Evolutionary conservation across 2,113 vertebrate genomes (phyloP), one percentile per base, ranked within the genome.

Genomic region (Dasyornis broadbenti): DNA sequence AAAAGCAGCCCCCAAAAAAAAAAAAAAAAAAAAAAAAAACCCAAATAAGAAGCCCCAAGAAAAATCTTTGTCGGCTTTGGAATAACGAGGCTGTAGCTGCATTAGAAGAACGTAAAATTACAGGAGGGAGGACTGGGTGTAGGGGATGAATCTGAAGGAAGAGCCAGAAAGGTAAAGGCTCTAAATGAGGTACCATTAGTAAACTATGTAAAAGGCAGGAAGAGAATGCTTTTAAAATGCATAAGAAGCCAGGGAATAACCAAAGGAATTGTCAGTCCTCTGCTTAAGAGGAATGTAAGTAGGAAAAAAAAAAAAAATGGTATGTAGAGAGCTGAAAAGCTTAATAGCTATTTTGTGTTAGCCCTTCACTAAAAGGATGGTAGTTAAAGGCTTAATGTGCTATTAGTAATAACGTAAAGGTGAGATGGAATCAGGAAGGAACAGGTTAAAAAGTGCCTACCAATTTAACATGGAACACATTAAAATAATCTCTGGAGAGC

Each of bases 401-500:
- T 94, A 65, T 87, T 75, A 91, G 69, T 73, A 82, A 73, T 88
- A 90, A 75, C 21, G 22, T 60, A 53, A 69, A 84, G 75, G 84
- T 95, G 92, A 96, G 92, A 90, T 75, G 77, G 69, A 95, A 93
- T 95, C 84, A 90, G 95, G 93, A 94, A 95, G 78, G 81, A 97
- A 97, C 37, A 94, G 92, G 94, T 96, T 96, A 95, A 96, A 96
- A 92, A 86, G 86, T 82, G 57, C 61, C 83, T 95, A 89, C 61
- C 69, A 50, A 89, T 97, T 93, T 95, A 96, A 94, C 88, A 83
- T 82, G 72, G 90, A 96, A 92, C 90, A 90, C 95, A 91, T 95
- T 92, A 94, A 90, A 97, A 93, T 93, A 90, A 93, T 83, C 93
- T 95, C 94, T 53, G 77, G 93, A 89, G 96, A 90, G 75, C 56